These are phyloP conservation scores for Pristis pectinata DNA, from an alignment of 2,797 vertebrate genomes.

Conservation along the genomic window DNA sequence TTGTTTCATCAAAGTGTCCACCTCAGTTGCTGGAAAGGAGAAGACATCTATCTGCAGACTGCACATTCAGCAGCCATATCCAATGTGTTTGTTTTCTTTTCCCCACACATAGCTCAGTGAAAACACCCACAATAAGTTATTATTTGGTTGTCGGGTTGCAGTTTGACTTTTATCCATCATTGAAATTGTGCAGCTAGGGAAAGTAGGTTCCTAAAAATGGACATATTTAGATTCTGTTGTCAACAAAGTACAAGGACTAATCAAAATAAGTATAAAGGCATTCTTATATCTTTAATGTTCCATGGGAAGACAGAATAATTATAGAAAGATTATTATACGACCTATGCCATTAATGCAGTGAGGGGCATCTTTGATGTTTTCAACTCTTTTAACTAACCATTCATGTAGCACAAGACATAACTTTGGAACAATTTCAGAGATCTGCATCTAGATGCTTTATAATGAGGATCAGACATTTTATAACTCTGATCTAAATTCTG, in stretches of 20 bases:
- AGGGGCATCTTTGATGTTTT: not conserved
- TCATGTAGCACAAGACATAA: not conserved
- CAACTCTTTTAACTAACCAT: not conserved
- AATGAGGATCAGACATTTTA: constrained; percentile 12
- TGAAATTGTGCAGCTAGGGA: not conserved
- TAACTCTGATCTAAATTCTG: constrained; percentile 2
- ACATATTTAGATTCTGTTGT: not conserved
- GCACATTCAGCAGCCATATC: not conserved
- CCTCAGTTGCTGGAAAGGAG: not conserved
- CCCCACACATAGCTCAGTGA: not conserved
- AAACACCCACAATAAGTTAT: not conserved
- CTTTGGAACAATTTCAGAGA: constrained; percentile 1
- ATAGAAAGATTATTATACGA: not conserved
- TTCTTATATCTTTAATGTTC: not conserved
- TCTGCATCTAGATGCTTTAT: not conserved
- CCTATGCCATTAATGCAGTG: not conserved
- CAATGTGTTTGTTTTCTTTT: not conserved
- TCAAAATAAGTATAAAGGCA: not conserved
- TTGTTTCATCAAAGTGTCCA: not conserved
- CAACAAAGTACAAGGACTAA: not conserved
- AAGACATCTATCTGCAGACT: not conserved
- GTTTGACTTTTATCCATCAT: not conserved
- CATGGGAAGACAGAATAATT: not conserved
- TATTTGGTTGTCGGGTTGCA: not conserved
- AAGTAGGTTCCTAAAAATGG: not conserved